Percentiles rank a stretch among this genome's conserved stretches.
Evolutionary conservation across 2,113 vertebrate genomes (phyloP).

Genomic region (Myxocyprinus asiaticus): DNA sequence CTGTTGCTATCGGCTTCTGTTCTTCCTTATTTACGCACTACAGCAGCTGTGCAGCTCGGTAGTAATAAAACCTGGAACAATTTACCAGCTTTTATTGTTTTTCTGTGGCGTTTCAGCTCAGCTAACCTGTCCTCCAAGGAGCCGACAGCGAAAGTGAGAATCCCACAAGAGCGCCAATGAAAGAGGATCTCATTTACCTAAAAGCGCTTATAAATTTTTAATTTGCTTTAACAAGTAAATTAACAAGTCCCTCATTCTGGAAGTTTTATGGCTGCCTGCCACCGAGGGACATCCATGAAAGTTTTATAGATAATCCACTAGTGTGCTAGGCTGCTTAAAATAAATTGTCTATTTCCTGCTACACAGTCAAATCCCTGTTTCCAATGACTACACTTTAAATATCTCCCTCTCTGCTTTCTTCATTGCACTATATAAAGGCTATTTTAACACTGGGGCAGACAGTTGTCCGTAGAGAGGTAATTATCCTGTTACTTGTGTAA

Average conservation of each 20-base stretch:
- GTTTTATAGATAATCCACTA: constrained; percentile 98
- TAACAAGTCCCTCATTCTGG: constrained; percentile 99
- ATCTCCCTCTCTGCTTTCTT: constrained; percentile 78
- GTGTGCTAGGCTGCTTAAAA: constrained; percentile 89
- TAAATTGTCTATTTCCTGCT: constrained; percentile 98
- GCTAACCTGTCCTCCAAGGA: constrained; percentile 91
- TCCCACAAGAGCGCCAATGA: constrained; percentile 89
- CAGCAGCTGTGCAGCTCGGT: constrained; percentile 86
- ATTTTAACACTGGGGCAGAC: constrained; percentile 73
- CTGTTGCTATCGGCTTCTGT: constrained; percentile 76
- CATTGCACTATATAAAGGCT: constrained; percentile 83
- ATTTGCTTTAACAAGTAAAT: constrained; percentile 99
- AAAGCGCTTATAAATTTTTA: constrained; percentile 99
- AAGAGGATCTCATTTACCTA: constrained; percentile 99
- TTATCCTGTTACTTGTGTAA: constrained; percentile 41
- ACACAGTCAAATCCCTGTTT: constrained; percentile 89
- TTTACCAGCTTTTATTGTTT: constrained; percentile 99
- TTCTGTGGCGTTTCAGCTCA: constrained; percentile 85
- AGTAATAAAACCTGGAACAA: constrained; percentile 92
- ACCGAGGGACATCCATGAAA: constrained; percentile 95
- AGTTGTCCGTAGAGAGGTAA: constrained; percentile 35
- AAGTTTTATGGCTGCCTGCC: constrained; percentile 98
- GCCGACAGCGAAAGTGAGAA: constrained; percentile 73
- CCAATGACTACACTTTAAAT: constrained; percentile 86
- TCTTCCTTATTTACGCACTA: constrained; percentile 86